Conservation (phyloP, 2,888 invertebrate genomes). For the Drosophila limbata region DNA sequence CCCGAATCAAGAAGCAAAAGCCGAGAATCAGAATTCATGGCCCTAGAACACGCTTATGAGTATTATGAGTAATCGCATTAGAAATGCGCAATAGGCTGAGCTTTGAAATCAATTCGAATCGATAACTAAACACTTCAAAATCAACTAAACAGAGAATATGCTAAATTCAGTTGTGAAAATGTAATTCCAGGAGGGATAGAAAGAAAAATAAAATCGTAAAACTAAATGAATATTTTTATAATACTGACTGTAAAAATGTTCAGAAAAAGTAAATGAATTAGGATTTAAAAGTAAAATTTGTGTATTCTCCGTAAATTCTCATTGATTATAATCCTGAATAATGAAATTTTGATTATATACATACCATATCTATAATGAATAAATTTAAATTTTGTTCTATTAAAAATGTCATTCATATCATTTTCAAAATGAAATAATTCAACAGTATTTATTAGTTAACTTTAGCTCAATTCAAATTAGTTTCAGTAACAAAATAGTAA, state of each 20-base stretch:
- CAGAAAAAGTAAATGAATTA: not conserved
- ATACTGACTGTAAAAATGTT: no score
- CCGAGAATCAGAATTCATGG: not conserved
- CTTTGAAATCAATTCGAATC: conserved; percentile 17
- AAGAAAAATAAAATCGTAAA: not conserved
- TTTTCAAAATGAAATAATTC: conserved; percentile 75
- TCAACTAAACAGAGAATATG: not conserved
- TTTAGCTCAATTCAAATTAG: conserved; percentile 62
- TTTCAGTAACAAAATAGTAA: conserved; percentile 70
- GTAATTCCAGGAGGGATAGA: not conserved
- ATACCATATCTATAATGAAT: not conserved
- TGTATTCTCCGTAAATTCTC: not conserved
- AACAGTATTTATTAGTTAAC: conserved; percentile 71
- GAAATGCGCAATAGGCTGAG: conserved; percentile 48
- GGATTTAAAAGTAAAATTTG: no score
- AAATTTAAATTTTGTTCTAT: not conserved
- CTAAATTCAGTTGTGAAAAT: not conserved
- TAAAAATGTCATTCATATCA: conserved; percentile 31
- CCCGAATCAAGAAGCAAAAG: conserved; percentile 5
- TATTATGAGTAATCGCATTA: conserved; percentile 39
- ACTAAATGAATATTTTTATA: no score
- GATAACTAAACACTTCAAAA: conserved; percentile 16
- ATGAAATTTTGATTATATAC: not conserved
- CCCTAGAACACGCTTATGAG: conserved; percentile 15
- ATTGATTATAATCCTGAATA: no score